A percentile compares a stretch with the other conserved stretches of the same genome.
Evolutionary conservation across 2,888 invertebrate species (phyloP).

Genomic region (Nipponacmea schrenckii): DNA sequence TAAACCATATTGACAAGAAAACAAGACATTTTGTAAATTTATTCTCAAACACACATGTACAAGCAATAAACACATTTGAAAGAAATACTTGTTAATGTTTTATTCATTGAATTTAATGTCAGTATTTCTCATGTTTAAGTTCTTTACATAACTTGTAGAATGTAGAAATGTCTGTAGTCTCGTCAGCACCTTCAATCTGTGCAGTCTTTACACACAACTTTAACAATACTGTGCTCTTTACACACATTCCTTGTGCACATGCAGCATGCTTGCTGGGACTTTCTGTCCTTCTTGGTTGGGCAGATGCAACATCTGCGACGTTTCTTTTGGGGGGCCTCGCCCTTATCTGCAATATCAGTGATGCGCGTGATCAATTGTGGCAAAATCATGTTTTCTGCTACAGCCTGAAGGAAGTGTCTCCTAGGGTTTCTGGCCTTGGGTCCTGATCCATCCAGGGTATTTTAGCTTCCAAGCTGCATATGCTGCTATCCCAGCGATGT

Average conservation of each 20-base stretch:
- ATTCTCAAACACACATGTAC: no score
- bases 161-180: no score
- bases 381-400: neutral
- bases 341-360: neutral
- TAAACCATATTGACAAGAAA: no score
- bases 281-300: neutral
- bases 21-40: no score
- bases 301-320: conserved; percentile 1
- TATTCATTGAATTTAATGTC: no score
- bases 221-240: conserved; percentile 11
- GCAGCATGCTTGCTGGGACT: no score
- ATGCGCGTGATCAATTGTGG: neutral
- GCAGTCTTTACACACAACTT: no score
- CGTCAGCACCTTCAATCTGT: no score
- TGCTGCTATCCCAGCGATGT: conserved; percentile 35
- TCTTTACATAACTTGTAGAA: no score
- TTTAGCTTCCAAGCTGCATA: conserved; percentile 24
- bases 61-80: no score
- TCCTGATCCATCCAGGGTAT: conserved; percentile 13
- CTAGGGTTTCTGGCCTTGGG: neutral
- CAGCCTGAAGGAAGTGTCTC: neutral
- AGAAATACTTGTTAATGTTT: no score
- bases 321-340: neutral
- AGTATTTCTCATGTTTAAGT: no score
- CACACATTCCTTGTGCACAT: conserved; percentile 4